Percentiles rank a stretch among this genome's conserved stretches.
phyloP scores from a whole-genome alignment of 2,797 vertebrate genomes.

The Tadarida brasiliensis region DNA sequence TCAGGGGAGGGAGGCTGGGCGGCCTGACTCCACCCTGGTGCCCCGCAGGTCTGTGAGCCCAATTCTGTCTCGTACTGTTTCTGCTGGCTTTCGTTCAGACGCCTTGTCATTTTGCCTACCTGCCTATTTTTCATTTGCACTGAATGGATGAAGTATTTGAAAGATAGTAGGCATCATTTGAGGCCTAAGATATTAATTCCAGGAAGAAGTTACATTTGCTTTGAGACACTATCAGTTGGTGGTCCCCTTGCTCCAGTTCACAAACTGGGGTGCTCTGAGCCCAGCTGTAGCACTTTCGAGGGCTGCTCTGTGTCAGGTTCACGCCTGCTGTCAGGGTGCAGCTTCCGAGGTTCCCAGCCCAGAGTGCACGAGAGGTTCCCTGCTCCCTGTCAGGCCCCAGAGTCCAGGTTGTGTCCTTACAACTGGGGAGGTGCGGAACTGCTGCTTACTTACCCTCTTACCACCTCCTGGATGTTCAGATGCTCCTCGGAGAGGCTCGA shows the following conservation, averaged over 20 bases:
- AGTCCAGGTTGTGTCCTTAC: not conserved
- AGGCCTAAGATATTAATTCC: not conserved
- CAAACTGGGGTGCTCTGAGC: not conserved
- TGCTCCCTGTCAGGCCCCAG: not conserved
- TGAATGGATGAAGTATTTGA: not conserved
- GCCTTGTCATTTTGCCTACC: too few relatives aligned
- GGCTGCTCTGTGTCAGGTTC: not conserved
- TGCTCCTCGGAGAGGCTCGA: not conserved
- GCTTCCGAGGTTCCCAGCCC: not conserved
- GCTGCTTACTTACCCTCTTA: too few relatives aligned
- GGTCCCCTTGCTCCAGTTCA: rapidly evolving
- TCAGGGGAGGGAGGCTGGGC: not conserved
- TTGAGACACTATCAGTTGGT: too few relatives aligned
- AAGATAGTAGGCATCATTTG: not conserved
- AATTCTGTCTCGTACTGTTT: rapidly evolving
- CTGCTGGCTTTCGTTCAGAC: not conserved
- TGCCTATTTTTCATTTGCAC: not conserved
- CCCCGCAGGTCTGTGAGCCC: rapidly evolving
- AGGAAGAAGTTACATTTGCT: not conserved
- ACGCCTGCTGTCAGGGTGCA: not conserved
- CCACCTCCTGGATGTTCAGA: rapidly evolving
- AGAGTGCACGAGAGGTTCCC: not conserved
- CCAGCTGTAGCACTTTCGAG: rapidly evolving
- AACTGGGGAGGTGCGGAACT: not conserved
- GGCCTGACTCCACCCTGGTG: not conserved